Base-by-base conservation (phyloP, 2,888 invertebrate genomes). In the Elysia crispata region DNA sequence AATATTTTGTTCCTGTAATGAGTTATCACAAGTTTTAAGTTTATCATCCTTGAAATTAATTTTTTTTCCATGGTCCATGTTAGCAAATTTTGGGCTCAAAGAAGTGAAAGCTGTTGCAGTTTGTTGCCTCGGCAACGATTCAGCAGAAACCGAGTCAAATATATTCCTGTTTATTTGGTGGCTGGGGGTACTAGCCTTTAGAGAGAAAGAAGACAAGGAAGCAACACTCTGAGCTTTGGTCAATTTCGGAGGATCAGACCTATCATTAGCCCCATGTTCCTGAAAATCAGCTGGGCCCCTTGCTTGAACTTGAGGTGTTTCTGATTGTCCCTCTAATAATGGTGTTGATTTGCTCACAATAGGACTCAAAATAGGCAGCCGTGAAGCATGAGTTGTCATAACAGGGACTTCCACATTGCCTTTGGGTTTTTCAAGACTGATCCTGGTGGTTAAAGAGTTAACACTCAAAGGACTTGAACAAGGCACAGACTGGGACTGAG, bases 401-500 rank as follows among this genome's bases (percentile, higher is more conserved):
- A 41, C 41, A 11, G 41, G 41, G 41, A 41, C 41, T 41, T 41
- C 41, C 41, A 41, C 5, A 41, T 41, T 41, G 41, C 41, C 41
- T 41, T 41, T 41, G 41, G 41, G 41, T 3, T 41, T 41, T 41
- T 41, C 41, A 41, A 41, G 41, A 41, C 41, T 41, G 41, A 41
- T 41, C 41, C 11, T 41, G 41, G 41, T 41, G 41, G 23, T 69
- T 25, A 23, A 3, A n/a, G 75, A 30, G n/a, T 1, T 50, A n/a
- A 23, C 60, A 11, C 11, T 15, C n/a, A 25, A 3, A 18, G 18
- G 13, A 30, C 25, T 75, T 5, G 62, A 57, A 62, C 69, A 77
- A 77, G 77, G 77, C 77, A 77, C 77, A 69, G 30, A 5, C 25
- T 62, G 57, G 60, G 33, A 41, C 15, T 41, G 41, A 11, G 41